Conservation (phyloP, 1,140 invertebrate genomes). For the Drosophila albomicans region DNA sequence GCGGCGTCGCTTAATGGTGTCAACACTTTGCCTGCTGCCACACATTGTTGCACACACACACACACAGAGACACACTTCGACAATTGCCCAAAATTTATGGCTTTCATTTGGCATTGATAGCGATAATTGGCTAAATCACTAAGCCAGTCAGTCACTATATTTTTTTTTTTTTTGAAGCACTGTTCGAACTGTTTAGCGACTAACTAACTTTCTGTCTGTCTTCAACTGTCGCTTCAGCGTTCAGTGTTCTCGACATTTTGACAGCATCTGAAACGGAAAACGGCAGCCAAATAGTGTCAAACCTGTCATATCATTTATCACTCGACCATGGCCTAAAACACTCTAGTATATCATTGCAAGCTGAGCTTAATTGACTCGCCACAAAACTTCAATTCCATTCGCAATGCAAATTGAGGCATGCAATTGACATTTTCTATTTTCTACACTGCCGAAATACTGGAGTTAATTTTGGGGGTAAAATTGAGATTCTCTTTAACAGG, state of each 20-base stretch:
- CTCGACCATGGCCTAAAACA: slow-evolving; percentile 3
- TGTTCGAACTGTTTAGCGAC: slow-evolving; percentile 9
- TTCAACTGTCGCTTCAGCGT: not conserved
- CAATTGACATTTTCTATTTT: not conserved
- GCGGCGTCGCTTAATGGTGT: slow-evolving; percentile 54
- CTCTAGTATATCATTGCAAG: not conserved
- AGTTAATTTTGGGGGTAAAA: too few relatives aligned
- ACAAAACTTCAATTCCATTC: not conserved
- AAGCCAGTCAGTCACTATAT: not conserved
- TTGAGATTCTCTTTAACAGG: too few relatives aligned
- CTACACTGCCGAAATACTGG: too few relatives aligned
- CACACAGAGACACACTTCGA: not conserved
- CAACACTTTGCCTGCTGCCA: slow-evolving; percentile 45
- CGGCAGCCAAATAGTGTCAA: slow-evolving; percentile 40
- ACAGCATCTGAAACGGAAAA: slow-evolving; percentile 27
- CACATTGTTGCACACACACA: slow-evolving; percentile 4
- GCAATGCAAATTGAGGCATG: not conserved
- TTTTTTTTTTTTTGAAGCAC: too few relatives aligned
- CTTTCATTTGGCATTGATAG: slow-evolving; percentile 71
- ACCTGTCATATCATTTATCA: slow-evolving; percentile 57
- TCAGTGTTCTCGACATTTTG: slow-evolving; percentile 9
- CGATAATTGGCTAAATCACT: slow-evolving; percentile 54
- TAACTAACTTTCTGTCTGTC: not conserved
- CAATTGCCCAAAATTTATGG: slow-evolving; percentile 61
- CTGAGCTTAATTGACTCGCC: not conserved